A percentile compares a stretch with the other conserved stretches of the same genome.
Evolutionary conservation across 2,888 invertebrate species (phyloP).

Genomic region (Pollenia angustigena): DNA sequence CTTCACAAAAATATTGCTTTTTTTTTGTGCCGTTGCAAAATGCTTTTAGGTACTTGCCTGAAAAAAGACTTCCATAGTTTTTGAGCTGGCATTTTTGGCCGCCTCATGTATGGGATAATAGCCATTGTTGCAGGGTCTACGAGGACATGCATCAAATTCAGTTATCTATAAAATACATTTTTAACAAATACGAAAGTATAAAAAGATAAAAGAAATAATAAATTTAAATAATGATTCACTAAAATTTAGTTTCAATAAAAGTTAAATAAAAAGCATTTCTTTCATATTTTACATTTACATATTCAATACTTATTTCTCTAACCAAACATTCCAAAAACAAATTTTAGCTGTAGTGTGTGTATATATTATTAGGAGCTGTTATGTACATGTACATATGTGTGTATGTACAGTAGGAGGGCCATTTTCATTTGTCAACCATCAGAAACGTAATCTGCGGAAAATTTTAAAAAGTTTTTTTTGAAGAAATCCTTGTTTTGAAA

Average conservation of each 20-base stretch:
- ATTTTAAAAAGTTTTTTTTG: no score
- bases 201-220: neutral
- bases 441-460: no score
- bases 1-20: neutral
- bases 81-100: slow-evolving; percentile 94
- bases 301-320: neutral
- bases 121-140: slow-evolving; percentile 93
- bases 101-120: slow-evolving; percentile 96
- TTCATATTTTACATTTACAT: slow-evolving; percentile 7
- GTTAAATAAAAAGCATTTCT: neutral
- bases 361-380: neutral
- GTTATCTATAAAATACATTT: slow-evolving; percentile 87
- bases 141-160: slow-evolving; percentile 91
- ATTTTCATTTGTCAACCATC: no score
- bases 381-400: no score
- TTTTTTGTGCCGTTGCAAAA: no score
- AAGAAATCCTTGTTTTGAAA: no score
- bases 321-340: neutral
- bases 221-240: neutral
- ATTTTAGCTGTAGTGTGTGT: neutral
- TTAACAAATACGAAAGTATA: slow-evolving; percentile 15
- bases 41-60: slow-evolving; percentile 83
- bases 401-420: no score
- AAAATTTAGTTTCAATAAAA: neutral
- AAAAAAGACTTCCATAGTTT: slow-evolving; percentile 92